Percentiles rank a stretch among this genome's conserved stretches.
Evolutionary conservation across 2,113 vertebrate genomes (phyloP).

Genomic region (Melanostigma gelatinosum): DNA sequence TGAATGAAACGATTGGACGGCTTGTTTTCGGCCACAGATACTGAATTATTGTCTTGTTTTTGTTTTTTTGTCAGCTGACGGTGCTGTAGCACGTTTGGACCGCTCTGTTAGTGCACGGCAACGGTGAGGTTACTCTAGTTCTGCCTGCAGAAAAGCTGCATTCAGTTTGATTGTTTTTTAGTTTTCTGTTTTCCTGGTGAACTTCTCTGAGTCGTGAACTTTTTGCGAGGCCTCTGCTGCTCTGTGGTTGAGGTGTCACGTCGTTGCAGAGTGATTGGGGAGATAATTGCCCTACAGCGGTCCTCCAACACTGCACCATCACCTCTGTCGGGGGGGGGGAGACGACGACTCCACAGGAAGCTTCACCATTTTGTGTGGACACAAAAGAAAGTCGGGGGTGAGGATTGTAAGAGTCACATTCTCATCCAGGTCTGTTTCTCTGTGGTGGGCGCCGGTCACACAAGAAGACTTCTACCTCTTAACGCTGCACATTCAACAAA

Average conservation of each 20-base stretch:
- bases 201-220: slow-evolving; percentile 21
- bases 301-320: slow-evolving; percentile 66
- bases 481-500: slow-evolving; percentile 5
- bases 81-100: neutral
- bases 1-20: too few relatives aligned
- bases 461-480: neutral
- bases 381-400: neutral
- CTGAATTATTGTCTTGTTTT: too few relatives aligned
- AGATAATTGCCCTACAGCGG: slow-evolving; percentile 71
- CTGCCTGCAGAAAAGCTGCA: neutral
- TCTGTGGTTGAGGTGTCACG: slow-evolving; percentile 54
- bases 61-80: too few relatives aligned
- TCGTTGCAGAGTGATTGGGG: slow-evolving; percentile 49
- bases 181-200: slow-evolving; percentile 24
- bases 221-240: slow-evolving; percentile 25
- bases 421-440: neutral
- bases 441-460: neutral
- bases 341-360: slow-evolving; percentile 56
- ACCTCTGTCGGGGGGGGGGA: slow-evolving; percentile 19
- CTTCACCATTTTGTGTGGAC: slow-evolving; percentile 54
- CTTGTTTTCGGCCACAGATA: too few relatives aligned
- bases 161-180: neutral
- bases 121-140: neutral
- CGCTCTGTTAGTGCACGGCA: neutral
- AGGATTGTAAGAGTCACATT: slow-evolving; percentile 15